These are phyloP conservation scores for Lagria hirta DNA, from an alignment of 2,888 invertebrate species.

Conservation along the genomic window DNA sequence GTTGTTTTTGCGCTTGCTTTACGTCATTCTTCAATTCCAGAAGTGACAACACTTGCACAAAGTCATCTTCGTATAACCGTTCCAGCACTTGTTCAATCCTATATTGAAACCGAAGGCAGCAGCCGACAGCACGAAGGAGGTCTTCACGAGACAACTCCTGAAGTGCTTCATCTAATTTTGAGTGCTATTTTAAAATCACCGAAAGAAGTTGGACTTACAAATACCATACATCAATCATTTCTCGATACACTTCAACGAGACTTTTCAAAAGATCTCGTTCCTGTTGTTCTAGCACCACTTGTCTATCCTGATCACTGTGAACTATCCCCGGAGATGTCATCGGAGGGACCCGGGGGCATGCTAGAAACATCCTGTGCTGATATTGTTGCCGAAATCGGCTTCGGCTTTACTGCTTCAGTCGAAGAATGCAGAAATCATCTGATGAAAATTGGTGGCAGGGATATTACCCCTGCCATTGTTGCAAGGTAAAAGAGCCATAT, in stretches of 20 bases:
- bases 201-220: constrained; percentile 65
- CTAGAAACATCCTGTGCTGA: constrained; percentile 83
- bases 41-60: constrained; percentile 71
- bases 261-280: constrained; percentile 85
- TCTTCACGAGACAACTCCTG: constrained; percentile 87
- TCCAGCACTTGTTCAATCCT: constrained; percentile 82
- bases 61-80: constrained; percentile 80
- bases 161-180: constrained; percentile 82
- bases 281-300: constrained; percentile 85
- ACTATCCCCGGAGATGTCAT: constrained; percentile 65
- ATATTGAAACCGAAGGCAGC: constrained; percentile 78
- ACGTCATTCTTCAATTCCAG: constrained; percentile 76
- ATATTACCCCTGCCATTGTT: constrained; percentile 78
- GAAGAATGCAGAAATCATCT: constrained; percentile 88
- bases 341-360: constrained; percentile 59
- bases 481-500: no score
- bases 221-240: constrained; percentile 78
- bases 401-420: constrained; percentile 79
- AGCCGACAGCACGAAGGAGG: constrained; percentile 73
- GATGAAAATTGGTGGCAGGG: constrained; percentile 77
- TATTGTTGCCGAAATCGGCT: constrained; percentile 84
- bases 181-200: constrained; percentile 63
- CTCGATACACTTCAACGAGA: constrained; percentile 79
- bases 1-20: constrained; percentile 86
- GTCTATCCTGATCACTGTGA: constrained; percentile 79